These are phyloP conservation scores for Callinectes sapidus DNA, from an alignment of 2,888 invertebrate species.

Conservation along the genomic window DNA sequence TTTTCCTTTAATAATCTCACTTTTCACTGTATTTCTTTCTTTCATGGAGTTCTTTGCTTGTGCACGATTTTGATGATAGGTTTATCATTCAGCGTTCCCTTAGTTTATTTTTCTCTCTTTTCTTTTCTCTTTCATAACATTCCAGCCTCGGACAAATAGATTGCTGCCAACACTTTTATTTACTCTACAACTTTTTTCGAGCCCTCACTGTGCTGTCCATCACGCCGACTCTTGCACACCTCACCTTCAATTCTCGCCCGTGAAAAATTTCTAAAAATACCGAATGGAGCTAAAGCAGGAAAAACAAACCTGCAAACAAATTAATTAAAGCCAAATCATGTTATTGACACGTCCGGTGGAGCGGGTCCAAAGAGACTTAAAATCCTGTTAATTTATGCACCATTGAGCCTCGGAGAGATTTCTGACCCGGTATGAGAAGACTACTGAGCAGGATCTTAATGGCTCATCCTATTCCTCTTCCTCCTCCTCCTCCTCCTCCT, in stretches of 20 bases:
- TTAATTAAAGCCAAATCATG: neutral
- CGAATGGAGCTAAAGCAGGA: neutral
- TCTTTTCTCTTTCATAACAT: neutral
- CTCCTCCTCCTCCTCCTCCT: neutral
- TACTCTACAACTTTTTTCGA: neutral
- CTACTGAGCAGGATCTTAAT: neutral
- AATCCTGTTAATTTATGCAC: neutral
- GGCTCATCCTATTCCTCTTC: neutral
- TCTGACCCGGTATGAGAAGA: neutral
- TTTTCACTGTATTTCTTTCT: neutral
- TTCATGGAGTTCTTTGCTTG: neutral
- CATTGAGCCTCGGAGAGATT: neutral
- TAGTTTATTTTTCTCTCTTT: neutral
- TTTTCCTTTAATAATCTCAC: neutral
- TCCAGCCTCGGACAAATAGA: neutral
- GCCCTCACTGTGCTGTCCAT: neutral
- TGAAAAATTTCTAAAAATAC: neutral
- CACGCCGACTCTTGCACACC: neutral
- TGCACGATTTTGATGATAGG: neutral
- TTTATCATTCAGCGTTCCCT: neutral
- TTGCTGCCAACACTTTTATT: slow-evolving; percentile 10
- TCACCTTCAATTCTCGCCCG: neutral
- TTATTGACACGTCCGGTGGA: neutral
- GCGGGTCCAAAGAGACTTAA: neutral
- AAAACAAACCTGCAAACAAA: neutral